A percentile compares a stretch with the other conserved stretches of the same genome.
These are phyloP conservation scores for Lasioglossum baleicum DNA, from an alignment of 1,140 invertebrate species.

Conservation along the genomic window DNA sequence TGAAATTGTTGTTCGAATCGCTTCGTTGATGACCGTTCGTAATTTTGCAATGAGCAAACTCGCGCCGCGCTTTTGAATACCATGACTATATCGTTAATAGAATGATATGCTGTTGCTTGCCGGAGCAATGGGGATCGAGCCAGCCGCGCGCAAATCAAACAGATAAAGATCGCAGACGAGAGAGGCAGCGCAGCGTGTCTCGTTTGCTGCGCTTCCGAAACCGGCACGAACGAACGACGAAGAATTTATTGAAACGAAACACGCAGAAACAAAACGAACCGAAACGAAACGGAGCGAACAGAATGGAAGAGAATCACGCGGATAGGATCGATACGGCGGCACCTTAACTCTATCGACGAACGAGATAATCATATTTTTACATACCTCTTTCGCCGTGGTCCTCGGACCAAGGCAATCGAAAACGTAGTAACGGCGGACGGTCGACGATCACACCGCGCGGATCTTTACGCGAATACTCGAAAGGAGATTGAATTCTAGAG, in stretches of 20 bases:
- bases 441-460: no score
- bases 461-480: no score
- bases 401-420: background rate
- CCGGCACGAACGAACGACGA: constrained; percentile 8
- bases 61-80: background rate
- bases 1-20: constrained; percentile 5
- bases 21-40: constrained; percentile 16
- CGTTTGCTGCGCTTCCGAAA: background rate
- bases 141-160: background rate
- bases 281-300: constrained; percentile 15
- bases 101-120: no score
- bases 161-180: no score
- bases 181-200: no score
- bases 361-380: background rate
- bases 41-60: background rate
- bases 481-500: no score
- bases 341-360: background rate
- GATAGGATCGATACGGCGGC: background rate
- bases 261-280: background rate
- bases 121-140: no score
- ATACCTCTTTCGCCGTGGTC: background rate
- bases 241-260: background rate
- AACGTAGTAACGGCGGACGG: background rate
- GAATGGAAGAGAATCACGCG: background rate
- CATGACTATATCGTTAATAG: background rate